A percentile compares a stretch with the other conserved stretches of the same genome.
Conservation (phyloP, 1,140 invertebrate genomes). For the Pseudomyrmex pallidus region DNA sequence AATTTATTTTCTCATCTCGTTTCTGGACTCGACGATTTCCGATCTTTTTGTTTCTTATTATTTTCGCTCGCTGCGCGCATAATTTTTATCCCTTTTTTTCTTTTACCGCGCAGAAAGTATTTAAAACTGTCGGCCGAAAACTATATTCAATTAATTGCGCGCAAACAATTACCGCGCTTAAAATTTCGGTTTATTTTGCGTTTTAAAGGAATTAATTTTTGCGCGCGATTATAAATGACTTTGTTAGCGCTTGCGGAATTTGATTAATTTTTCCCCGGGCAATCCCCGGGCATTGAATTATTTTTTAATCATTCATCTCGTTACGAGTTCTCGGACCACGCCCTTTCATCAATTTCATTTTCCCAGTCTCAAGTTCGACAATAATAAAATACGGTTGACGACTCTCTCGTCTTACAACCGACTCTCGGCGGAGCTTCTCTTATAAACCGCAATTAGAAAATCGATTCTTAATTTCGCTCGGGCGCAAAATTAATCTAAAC, state of each 20-base stretch:
- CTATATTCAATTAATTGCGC: no score
- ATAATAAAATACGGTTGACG: conserved; percentile 33
- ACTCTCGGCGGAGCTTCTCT: neutral
- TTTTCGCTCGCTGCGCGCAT: no score
- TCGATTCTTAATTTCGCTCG: conserved; percentile 43
- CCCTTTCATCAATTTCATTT: conserved; percentile 26
- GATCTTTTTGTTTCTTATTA: no score
- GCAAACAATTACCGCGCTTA: no score
- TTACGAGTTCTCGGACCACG: neutral
- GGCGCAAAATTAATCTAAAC: conserved; percentile 24
- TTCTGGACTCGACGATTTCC: no score
- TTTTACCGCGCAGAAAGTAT: no score
- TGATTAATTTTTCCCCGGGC: conserved; percentile 32
- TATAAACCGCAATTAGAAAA: conserved; percentile 43
- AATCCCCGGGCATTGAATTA: conserved; percentile 14
- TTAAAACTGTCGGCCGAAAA: no score
- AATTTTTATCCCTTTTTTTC: no score
- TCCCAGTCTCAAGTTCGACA: neutral
- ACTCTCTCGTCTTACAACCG: conserved; percentile 1
- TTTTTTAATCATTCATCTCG: conserved; percentile 34
- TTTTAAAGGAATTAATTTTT: neutral
- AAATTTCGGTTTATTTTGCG: no score
- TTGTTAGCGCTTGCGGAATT: neutral
- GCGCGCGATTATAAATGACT: neutral
- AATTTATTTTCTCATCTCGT: no score